phyloP scores from a whole-genome alignment of 2,113 vertebrate species.

The Pangasianodon hypophthalmus region DNA sequence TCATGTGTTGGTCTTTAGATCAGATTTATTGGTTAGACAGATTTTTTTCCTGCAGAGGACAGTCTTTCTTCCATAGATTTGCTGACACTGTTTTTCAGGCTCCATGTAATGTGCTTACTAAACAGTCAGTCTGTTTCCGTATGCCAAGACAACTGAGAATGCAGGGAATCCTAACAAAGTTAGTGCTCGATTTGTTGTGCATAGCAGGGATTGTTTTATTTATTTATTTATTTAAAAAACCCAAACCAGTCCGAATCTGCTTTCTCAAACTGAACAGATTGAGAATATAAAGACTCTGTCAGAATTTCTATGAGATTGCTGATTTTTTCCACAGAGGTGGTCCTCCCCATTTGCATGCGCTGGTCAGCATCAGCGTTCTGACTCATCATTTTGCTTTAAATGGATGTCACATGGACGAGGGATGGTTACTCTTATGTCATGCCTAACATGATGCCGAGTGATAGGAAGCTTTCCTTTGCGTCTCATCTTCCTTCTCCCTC shows the following conservation, averaged over 20 bases:
- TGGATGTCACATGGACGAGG: slow-evolving; percentile 54
- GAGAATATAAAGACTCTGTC: neutral
- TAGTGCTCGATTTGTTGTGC: neutral
- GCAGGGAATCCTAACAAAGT: slow-evolving; percentile 44
- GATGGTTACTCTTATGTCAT: slow-evolving; percentile 33
- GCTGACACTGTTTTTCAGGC: neutral
- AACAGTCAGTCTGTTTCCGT: slow-evolving; percentile 12
- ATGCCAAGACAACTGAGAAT: slow-evolving; percentile 22
- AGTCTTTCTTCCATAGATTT: neutral
- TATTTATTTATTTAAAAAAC: neutral
- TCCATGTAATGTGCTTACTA: slow-evolving; percentile 13
- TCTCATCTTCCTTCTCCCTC: neutral
- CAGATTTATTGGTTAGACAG: neutral
- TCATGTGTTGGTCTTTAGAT: neutral
- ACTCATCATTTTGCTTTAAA: slow-evolving; percentile 28
- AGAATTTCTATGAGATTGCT: neutral
- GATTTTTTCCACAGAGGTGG: neutral
- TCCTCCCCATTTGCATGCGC: neutral
- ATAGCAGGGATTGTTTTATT: neutral
- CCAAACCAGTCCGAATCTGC: neutral
- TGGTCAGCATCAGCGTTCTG: neutral
- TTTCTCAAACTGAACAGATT: neutral
- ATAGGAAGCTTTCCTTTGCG: neutral
- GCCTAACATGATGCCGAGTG: neutral
- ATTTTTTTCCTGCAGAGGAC: neutral